phyloP scores from a whole-genome alignment of 2,113 vertebrate species.

The Chaenogobius annularis region DNA sequence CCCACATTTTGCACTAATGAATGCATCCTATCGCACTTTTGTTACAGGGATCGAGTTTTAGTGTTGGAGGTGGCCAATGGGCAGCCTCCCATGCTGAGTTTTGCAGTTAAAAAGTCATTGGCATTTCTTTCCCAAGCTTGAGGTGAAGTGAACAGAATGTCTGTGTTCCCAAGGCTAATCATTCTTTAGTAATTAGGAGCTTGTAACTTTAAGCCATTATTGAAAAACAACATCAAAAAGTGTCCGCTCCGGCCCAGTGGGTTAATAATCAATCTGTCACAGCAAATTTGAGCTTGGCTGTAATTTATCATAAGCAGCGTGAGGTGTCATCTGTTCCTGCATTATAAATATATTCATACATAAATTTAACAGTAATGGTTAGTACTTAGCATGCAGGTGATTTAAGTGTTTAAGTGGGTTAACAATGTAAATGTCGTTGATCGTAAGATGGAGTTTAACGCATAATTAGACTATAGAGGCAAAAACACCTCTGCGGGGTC shows the following conservation, averaged over 20 bases:
- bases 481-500: too few species aligned
- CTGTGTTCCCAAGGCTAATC: neutral
- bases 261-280: neutral
- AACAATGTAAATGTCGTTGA: neutral
- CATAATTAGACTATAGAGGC: too few species aligned
- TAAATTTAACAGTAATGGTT: neutral
- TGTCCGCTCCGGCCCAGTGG: neutral
- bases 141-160: neutral
- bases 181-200: neutral
- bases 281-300: neutral
- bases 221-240: neutral
- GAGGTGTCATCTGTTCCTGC: neutral
- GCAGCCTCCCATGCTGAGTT: neutral
- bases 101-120: neutral
- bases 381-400: neutral
- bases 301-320: slow-evolving; percentile 2
- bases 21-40: neutral
- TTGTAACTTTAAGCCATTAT: neutral
- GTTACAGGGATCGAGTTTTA: neutral
- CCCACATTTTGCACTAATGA: neutral
- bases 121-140: neutral
- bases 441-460: neutral
- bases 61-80: neutral
- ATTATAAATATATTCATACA: neutral
- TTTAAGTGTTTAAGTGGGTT: neutral